phyloP scores from a whole-genome alignment of 2,797 vertebrate genomes.

The Platalea minor region DNA sequence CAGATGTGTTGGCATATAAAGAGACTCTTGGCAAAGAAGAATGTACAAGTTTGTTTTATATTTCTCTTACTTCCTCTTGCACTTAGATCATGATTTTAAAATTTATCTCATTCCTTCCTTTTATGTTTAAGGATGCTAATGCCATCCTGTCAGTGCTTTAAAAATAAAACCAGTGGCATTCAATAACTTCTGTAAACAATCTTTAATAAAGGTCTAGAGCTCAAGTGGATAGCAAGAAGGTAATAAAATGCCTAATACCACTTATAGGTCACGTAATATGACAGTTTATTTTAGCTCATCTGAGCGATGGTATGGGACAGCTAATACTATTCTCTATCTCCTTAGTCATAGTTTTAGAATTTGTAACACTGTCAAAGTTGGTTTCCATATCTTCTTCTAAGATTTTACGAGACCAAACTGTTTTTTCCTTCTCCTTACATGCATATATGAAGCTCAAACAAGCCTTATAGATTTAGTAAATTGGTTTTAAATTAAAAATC shows the following conservation, averaged over 20 bases:
- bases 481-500: background rate
- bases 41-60: background rate
- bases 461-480: background rate
- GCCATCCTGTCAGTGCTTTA: slow-evolving; percentile 14
- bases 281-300: slow-evolving; percentile 61
- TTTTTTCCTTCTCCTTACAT: background rate
- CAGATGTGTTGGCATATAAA: slow-evolving; percentile 20
- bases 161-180: slow-evolving; percentile 43
- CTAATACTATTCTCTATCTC: slow-evolving; percentile 34
- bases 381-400: background rate
- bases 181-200: slow-evolving; percentile 49
- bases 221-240: slow-evolving; percentile 45
- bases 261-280: slow-evolving; percentile 55
- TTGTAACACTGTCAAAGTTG: background rate
- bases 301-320: slow-evolving; percentile 33
- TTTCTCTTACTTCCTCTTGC: slow-evolving; percentile 9
- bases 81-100: slow-evolving; percentile 25
- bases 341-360: slow-evolving; percentile 15
- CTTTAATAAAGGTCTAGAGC: slow-evolving; percentile 60
- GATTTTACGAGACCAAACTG: background rate
- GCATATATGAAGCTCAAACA: background rate
- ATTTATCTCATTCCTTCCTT: slow-evolving; percentile 31
- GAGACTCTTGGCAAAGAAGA: slow-evolving; percentile 23
- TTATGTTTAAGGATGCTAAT: slow-evolving; percentile 35
- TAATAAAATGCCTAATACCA: slow-evolving; percentile 65